Evolutionary conservation across 2,888 invertebrate genomes (phyloP).

Genomic region (Aproaerema taeniolella): DNA sequence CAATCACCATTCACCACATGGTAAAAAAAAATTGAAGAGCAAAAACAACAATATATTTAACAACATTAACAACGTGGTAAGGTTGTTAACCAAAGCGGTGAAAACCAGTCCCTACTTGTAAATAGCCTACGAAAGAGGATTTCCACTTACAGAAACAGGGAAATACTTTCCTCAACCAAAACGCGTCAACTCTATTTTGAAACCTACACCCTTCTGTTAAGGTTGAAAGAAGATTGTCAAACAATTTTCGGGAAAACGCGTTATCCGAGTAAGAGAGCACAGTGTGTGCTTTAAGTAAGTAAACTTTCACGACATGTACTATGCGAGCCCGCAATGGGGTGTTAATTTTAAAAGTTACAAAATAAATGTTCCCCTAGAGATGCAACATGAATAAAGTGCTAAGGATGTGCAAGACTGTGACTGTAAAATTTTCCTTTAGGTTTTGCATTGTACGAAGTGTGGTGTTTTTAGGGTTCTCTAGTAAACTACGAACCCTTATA

Average conservation of each 20-base stretch:
- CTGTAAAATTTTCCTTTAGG: background rate
- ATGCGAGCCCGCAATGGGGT: slow-evolving; percentile 20
- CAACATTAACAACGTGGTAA: slow-evolving; percentile 22
- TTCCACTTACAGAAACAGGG: slow-evolving; percentile 27
- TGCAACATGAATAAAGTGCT: slow-evolving; percentile 11
- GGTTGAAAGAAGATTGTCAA: background rate
- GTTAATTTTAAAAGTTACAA: slow-evolving; percentile 33
- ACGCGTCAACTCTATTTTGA: slow-evolving; percentile 7
- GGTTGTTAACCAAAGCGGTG: slow-evolving; percentile 31
- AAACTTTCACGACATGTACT: slow-evolving; percentile 28
- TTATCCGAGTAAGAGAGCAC: slow-evolving; percentile 15
- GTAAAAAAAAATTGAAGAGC: too few species aligned
- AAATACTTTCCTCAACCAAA: slow-evolving; percentile 11
- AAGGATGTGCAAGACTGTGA: slow-evolving; percentile 10
- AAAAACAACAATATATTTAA: slow-evolving; percentile 14
- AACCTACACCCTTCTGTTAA: slow-evolving; percentile 3
- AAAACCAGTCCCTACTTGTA: slow-evolving; percentile 29
- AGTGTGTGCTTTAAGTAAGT: slow-evolving; percentile 20
- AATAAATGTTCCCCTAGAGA: slow-evolving; percentile 18
- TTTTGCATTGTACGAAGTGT: too few species aligned
- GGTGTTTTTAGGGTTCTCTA: too few species aligned
- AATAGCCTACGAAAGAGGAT: slow-evolving; percentile 34
- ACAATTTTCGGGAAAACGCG: slow-evolving; percentile 2
- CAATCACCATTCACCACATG: too few species aligned
- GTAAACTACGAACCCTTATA: too few species aligned